Conservation (phyloP, 2,888 invertebrate species). For the Synanthedon formicaeformis region DNA sequence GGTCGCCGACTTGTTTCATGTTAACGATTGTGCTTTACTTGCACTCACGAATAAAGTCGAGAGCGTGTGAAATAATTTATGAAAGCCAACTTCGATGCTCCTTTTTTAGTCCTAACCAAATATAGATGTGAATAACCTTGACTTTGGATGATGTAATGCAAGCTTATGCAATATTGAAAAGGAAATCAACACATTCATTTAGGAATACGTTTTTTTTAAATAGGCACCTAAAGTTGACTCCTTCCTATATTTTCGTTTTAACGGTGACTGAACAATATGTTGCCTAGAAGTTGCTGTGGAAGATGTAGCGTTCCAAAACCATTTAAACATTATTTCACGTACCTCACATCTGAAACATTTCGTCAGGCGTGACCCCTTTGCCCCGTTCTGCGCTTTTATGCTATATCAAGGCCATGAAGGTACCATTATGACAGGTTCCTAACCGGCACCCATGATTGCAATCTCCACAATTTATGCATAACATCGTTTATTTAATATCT, state of each 20-base stretch:
- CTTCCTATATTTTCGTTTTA: no score
- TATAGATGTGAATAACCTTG: background rate
- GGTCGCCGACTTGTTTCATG: no score
- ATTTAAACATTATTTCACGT: background rate
- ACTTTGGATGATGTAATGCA: background rate
- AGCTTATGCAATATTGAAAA: background rate
- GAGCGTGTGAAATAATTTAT: slow-evolving; percentile 14
- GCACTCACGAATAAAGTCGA: slow-evolving; percentile 5
- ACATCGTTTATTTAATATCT: no score
- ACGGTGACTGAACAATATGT: no score
- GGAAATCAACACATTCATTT: background rate
- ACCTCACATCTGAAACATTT: background rate
- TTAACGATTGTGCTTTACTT: slow-evolving; percentile 4
- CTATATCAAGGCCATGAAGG: slow-evolving; percentile 7
- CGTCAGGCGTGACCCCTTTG: slow-evolving; percentile 8
- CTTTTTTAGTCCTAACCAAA: background rate
- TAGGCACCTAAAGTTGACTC: no score
- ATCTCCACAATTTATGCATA: background rate
- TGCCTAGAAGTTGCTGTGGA: background rate
- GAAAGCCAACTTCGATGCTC: slow-evolving; percentile 8
- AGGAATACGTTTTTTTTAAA: no score
- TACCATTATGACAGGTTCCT: background rate
- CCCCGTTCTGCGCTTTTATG: slow-evolving; percentile 7
- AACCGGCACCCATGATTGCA: background rate
- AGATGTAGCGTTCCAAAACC: no score